A percentile compares a stretch with the other conserved stretches of the same genome.
These are phyloP conservation scores for Anser brachyrhynchus DNA, from an alignment of 2,113 vertebrate genomes.

Conservation along the genomic window DNA sequence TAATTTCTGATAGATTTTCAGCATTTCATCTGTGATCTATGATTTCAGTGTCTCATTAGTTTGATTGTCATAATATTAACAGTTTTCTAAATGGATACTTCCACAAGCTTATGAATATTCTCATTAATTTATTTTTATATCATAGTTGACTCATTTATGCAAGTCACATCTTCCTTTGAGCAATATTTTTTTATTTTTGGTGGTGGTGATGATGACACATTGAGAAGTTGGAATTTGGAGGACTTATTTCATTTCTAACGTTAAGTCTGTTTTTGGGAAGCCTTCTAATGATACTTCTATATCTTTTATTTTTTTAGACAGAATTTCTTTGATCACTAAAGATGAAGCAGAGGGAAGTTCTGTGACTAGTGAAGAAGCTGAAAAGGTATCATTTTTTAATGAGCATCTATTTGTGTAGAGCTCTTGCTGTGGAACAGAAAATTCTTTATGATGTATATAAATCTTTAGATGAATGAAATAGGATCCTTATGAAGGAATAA, in stretches of 20 bases:
- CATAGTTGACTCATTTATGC: conserved; percentile 54
- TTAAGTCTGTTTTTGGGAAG: conserved; percentile 6
- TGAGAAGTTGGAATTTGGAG: conserved; percentile 8
- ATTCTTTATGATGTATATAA: neutral
- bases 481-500: neutral
- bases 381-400: conserved; percentile 77
- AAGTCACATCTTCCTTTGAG: conserved; percentile 44
- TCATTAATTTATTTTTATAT: conserved; percentile 66
- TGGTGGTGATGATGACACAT: conserved; percentile 22
- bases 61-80: conserved; percentile 69
- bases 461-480: neutral
- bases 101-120: conserved; percentile 59
- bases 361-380: conserved; percentile 84
- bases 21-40: conserved; percentile 35
- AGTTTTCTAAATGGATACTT: conserved; percentile 60
- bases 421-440: neutral
- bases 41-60: conserved; percentile 60
- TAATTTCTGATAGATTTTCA: conserved; percentile 39
- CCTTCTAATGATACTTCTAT: conserved; percentile 36
- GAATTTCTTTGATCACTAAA: conserved; percentile 88
- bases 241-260: conserved; percentile 3
- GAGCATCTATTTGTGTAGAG: neutral
- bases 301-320: conserved; percentile 77
- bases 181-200: neutral
- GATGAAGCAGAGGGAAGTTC: conserved; percentile 86